These are phyloP conservation scores for Ryuthela nishihirai DNA, from an alignment of 2,888 invertebrate species.

Conservation along the genomic window DNA sequence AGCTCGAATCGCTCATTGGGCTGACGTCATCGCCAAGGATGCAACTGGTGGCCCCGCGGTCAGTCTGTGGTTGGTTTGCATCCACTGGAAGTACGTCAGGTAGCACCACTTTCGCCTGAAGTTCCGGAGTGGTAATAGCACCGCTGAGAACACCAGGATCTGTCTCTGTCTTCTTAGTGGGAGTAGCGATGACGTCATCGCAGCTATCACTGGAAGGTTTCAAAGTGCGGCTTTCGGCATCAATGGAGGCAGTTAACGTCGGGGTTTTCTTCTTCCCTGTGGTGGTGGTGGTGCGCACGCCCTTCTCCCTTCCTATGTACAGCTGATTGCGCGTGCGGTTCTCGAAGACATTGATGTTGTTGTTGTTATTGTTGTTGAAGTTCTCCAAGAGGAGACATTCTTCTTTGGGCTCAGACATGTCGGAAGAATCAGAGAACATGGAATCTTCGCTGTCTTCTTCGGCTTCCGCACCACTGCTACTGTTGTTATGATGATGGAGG, in stretches of 20 bases:
- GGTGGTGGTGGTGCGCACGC: not conserved
- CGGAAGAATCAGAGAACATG: conserved; percentile 47
- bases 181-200: too few relatives aligned
- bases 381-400: conserved; percentile 29
- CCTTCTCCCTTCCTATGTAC: not conserved
- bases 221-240: too few relatives aligned
- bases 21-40: not conserved
- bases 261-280: not conserved
- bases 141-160: too few relatives aligned
- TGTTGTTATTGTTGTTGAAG: conserved; percentile 43
- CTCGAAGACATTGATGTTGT: too few relatives aligned
- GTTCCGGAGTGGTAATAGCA: too few relatives aligned
- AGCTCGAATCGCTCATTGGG: not conserved
- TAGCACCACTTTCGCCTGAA: not conserved
- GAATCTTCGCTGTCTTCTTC: conserved; percentile 7
- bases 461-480: not conserved
- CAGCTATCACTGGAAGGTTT: not conserved
- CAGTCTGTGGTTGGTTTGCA: not conserved
- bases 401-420: conserved; percentile 45
- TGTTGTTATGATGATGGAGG: not conserved
- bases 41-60: too few relatives aligned
- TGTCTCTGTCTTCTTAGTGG: not conserved
- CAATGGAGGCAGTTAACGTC: not conserved
- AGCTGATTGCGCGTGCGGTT: conserved; percentile 22
- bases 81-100: not conserved